phyloP scores from a whole-genome alignment of 2,888 invertebrate species.

The Automeris io region DNA sequence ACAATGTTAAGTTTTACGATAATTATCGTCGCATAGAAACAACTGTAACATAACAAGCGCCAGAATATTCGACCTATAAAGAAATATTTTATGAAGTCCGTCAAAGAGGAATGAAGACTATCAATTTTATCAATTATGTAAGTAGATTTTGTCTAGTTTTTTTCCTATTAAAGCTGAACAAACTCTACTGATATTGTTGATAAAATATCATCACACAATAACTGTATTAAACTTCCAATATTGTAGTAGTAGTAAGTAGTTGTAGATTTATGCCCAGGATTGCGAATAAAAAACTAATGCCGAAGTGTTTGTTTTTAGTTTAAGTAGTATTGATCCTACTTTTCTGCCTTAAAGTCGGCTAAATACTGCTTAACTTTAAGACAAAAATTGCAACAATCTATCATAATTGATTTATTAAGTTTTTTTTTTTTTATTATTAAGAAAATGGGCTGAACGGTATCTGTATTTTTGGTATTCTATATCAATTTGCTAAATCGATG shows the following conservation, averaged over 20 bases:
- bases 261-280: too few species aligned
- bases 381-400: conserved; percentile 3
- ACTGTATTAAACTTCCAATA: not conserved
- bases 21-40: too few species aligned
- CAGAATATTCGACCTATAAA: too few species aligned
- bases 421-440: too few species aligned
- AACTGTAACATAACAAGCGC: too few species aligned
- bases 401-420: too few species aligned
- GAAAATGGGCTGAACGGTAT: too few species aligned
- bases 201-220: not conserved
- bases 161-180: conserved; percentile 21
- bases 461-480: too few species aligned
- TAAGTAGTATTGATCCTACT: conserved; percentile 21
- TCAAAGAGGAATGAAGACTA: not conserved
- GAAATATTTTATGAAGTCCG: too few species aligned
- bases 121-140: conserved; percentile 21
- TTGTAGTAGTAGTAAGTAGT: too few species aligned
- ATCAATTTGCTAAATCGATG: too few species aligned
- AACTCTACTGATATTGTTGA: conserved; percentile 22
- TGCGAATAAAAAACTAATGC: not conserved
- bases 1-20: too few species aligned
- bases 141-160: conserved; percentile 39
- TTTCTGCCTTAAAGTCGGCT: conserved; percentile 14
- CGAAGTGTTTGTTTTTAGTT: conserved; percentile 4
- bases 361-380: conserved; percentile 14